Conservation (phyloP, 1,140 invertebrate species). For the Zaprionus inermis region DNA sequence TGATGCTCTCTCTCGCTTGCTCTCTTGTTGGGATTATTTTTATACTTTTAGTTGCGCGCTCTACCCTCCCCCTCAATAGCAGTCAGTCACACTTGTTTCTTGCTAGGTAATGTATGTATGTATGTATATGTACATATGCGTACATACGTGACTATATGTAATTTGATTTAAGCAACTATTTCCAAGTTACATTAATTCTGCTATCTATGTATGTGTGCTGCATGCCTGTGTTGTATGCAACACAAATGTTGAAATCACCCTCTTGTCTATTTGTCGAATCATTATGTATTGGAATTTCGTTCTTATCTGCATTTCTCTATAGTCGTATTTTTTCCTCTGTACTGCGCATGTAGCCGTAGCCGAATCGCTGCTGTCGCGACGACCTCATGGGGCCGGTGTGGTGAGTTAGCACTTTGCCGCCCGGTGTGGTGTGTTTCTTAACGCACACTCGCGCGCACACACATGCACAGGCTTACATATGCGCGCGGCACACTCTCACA, state of each 20-base stretch:
- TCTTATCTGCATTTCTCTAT: constrained; percentile 52
- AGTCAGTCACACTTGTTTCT: constrained; percentile 45
- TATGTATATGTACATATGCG: constrained; percentile 27
- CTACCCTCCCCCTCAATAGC: constrained; percentile 29
- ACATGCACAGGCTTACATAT: constrained; percentile 7
- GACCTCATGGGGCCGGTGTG: constrained; percentile 69
- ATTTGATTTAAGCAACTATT: constrained; percentile 5
- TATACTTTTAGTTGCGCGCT: constrained; percentile 46
- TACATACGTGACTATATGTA: constrained; percentile 26
- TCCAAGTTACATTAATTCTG: constrained; percentile 2
- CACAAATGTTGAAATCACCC: constrained; percentile 18
- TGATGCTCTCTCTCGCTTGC: constrained; percentile 11
- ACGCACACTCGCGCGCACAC: constrained; percentile 20
- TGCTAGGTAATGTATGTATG: constrained; percentile 36
- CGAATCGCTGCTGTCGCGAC: constrained; percentile 43
- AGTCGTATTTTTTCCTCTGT: constrained; percentile 40
- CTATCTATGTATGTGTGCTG: background rate
- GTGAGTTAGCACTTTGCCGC: constrained; percentile 51
- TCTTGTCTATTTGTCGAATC: constrained; percentile 21
- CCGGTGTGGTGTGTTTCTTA: constrained; percentile 55
- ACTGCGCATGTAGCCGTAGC: constrained; percentile 69
- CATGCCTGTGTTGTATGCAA: background rate
- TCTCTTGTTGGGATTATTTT: constrained; percentile 44
- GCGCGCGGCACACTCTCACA: constrained; percentile 5
- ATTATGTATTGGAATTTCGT: constrained; percentile 48